These are phyloP conservation scores for Spheniscus humboldti DNA, from an alignment of 2,797 vertebrate genomes.

Conservation along the genomic window DNA sequence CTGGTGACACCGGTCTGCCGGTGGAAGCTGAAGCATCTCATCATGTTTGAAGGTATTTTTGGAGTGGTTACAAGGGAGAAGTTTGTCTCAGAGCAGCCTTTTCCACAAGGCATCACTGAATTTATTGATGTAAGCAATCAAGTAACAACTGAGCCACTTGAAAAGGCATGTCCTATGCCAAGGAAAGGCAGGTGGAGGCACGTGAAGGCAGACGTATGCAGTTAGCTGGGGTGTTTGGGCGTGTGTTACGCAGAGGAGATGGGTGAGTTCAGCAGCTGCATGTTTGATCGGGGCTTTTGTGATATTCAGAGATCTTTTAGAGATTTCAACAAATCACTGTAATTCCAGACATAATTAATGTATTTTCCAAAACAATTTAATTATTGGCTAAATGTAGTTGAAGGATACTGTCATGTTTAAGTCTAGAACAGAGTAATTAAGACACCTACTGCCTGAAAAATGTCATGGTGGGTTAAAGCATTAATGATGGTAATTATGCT, in stretches of 20 bases:
- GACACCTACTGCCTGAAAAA: background rate
- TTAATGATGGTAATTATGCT: constrained; percentile 43
- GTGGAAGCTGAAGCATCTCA: background rate
- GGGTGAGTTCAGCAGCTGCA: background rate
- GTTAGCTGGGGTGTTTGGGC: background rate
- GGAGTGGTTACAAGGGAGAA: background rate
- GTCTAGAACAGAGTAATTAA: background rate
- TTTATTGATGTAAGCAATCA: background rate
- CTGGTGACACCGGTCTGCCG: accelerated
- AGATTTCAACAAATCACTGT: background rate
- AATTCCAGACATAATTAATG: background rate
- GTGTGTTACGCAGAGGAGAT: background rate
- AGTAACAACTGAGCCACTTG: background rate
- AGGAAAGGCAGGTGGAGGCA: background rate
- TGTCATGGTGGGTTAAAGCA: background rate
- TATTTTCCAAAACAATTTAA: background rate
- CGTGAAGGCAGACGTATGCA: background rate
- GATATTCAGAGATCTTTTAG: background rate
- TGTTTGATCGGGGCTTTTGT: background rate
- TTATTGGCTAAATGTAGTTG: constrained; percentile 3
- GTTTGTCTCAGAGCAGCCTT: background rate
- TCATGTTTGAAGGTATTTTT: background rate
- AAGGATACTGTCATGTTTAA: background rate
- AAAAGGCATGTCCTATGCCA: background rate
- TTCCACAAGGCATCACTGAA: background rate